These are phyloP conservation scores for Crenichthys baileyi DNA, from an alignment of 2,797 vertebrate genomes.

Conservation along the genomic window DNA sequence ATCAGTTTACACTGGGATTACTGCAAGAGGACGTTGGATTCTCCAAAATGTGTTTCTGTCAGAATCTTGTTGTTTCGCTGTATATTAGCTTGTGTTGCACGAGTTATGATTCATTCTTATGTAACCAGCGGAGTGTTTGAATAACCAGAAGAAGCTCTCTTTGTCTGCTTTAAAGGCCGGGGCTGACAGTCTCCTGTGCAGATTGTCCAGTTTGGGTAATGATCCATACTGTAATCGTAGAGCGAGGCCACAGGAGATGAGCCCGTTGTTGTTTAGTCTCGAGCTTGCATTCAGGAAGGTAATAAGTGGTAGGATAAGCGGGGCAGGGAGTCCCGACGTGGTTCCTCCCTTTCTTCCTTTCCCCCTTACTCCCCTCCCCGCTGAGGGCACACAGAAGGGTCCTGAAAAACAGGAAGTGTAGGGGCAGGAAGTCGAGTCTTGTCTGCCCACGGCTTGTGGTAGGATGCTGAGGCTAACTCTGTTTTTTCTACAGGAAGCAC, in stretches of 20 bases:
- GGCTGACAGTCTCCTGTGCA: conserved; percentile 45
- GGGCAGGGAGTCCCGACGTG: conserved; percentile 75
- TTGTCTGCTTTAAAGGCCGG: conserved; percentile 64
- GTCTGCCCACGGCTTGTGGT: conserved; percentile 75
- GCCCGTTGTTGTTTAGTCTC: conserved; percentile 83
- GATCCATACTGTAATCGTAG: conserved; percentile 73
- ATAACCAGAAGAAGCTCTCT: conserved; percentile 66
- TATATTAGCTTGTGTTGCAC: conserved; percentile 43
- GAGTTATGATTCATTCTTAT: conserved; percentile 72
- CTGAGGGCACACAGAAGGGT: conserved; percentile 71
- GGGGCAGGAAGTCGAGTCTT: conserved; percentile 82
- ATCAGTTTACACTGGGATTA: conserved; percentile 52
- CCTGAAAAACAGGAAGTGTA: conserved; percentile 85
- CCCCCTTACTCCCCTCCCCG: conserved; percentile 43
- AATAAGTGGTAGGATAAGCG: conserved; percentile 77
- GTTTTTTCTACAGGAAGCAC: conserved; percentile 71
- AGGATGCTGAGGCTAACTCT: conserved; percentile 64
- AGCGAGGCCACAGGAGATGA: conserved; percentile 74
- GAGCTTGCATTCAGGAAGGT: conserved; percentile 67
- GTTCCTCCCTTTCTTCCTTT: conserved; percentile 64
- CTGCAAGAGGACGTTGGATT: conserved; percentile 23
- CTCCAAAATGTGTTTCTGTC: conserved; percentile 44
- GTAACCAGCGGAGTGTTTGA: conserved; percentile 67
- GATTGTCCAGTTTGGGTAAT: conserved; percentile 63
- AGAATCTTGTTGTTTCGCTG: conserved; percentile 55